Evolutionary conservation across 2,113 vertebrate genomes (phyloP).

Genomic region (Rousettus leschenaultii): DNA sequence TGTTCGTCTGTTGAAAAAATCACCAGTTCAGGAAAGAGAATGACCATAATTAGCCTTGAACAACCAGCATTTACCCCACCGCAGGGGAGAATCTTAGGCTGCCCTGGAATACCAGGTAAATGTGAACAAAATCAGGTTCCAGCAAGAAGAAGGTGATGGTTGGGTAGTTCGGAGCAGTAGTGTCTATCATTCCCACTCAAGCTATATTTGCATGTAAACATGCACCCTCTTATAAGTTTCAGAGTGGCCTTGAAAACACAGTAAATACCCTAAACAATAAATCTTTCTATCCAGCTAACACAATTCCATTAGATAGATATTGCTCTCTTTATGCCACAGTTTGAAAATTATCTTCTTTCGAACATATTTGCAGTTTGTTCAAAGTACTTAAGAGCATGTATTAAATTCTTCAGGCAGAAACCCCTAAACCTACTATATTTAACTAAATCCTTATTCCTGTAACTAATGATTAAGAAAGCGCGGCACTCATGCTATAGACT

Average conservation of each 20-base stretch:
- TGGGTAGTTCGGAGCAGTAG: neutral
- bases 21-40: neutral
- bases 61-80: neutral
- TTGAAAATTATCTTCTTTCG: neutral
- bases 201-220: neutral
- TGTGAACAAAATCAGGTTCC: neutral
- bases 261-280: neutral
- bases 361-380: neutral
- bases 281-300: neutral
- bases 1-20: neutral
- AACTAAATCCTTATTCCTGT: slow-evolving; percentile 61
- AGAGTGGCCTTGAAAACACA: neutral
- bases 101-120: neutral
- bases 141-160: neutral
- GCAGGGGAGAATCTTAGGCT: neutral
- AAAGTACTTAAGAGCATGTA: neutral
- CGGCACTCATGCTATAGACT: slow-evolving; percentile 8
- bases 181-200: neutral
- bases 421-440: slow-evolving; percentile 44
- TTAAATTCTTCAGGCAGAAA: slow-evolving; percentile 32
- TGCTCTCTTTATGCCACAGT: neutral
- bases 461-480: slow-evolving; percentile 62
- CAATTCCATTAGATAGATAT: neutral
- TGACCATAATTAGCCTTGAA: neutral
- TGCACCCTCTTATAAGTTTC: neutral